These are phyloP conservation scores for Chelon auratus DNA, from an alignment of 2,797 vertebrate species.

Conservation along the genomic window DNA sequence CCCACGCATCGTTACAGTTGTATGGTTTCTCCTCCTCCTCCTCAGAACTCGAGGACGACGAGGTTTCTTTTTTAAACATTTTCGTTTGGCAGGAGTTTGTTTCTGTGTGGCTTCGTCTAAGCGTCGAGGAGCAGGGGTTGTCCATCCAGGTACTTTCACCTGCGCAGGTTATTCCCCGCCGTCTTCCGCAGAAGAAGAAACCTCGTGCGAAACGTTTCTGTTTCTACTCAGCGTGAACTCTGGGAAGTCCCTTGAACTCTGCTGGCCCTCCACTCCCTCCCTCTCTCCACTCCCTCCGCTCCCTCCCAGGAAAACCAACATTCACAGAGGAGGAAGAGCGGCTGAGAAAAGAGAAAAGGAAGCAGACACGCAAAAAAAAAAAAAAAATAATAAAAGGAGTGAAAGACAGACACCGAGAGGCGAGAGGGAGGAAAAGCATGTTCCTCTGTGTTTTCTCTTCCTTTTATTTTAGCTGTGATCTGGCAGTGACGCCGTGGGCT, in stretches of 20 bases:
- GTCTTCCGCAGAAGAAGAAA: slow-evolving; percentile 33
- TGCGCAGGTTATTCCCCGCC: slow-evolving; percentile 67
- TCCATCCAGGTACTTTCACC: slow-evolving; percentile 78
- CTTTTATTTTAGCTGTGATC: slow-evolving; percentile 34
- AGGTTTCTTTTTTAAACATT: no score
- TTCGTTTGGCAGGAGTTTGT: neutral
- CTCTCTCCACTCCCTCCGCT: slow-evolving; percentile 54
- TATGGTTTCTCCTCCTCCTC: no score
- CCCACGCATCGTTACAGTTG: no score
- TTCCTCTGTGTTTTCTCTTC: slow-evolving; percentile 54
- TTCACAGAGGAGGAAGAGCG: slow-evolving; percentile 41
- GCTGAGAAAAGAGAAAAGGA: slow-evolving; percentile 30
- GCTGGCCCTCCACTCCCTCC: slow-evolving; percentile 53
- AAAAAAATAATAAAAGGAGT: slow-evolving; percentile 14
- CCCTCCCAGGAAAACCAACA: slow-evolving; percentile 66
- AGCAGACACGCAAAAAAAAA: slow-evolving; percentile 31
- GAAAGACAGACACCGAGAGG: slow-evolving; percentile 12
- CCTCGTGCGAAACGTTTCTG: slow-evolving; percentile 52
- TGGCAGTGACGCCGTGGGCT: slow-evolving; percentile 39
- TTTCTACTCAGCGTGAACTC: slow-evolving; percentile 76
- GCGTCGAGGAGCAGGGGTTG: neutral
- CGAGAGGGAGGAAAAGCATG: neutral
- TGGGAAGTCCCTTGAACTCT: slow-evolving; percentile 87
- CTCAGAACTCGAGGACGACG: no score
- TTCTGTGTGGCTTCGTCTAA: neutral